Evolutionary conservation across 2,113 vertebrate genomes (phyloP).

Genomic region (Eurypyga helias): DNA sequence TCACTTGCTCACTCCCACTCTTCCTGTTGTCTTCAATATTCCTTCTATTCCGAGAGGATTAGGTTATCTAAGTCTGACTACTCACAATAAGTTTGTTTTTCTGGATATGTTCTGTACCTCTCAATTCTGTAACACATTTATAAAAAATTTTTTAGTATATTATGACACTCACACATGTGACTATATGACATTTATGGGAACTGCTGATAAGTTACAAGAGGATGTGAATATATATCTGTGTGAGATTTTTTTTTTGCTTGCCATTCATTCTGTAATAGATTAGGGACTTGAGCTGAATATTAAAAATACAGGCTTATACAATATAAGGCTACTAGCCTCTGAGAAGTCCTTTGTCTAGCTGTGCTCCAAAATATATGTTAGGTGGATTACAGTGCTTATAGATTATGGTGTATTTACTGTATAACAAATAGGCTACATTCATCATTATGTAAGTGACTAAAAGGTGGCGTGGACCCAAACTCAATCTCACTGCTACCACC

Average conservation of each 20-base stretch:
- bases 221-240: background rate
- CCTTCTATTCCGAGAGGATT: background rate
- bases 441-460: background rate
- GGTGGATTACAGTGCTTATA: background rate
- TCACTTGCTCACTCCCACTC: background rate
- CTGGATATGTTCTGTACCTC: background rate
- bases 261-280: background rate
- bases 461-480: background rate
- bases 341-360: background rate
- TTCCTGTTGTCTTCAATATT: background rate
- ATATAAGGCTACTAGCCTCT: background rate
- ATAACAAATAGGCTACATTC: background rate
- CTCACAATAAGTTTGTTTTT: background rate
- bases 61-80: background rate
- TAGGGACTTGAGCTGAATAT: background rate
- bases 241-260: background rate
- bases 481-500: background rate
- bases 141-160: background rate
- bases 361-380: background rate
- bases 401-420: background rate
- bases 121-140: background rate
- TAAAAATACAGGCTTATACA: background rate
- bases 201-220: background rate
- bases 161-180: background rate
- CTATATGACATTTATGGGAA: background rate